Evolutionary conservation across 2,113 vertebrate species (phyloP), one percentile per base, ranked within the genome.

Genomic region (Gopherus flavomarginatus): DNA sequence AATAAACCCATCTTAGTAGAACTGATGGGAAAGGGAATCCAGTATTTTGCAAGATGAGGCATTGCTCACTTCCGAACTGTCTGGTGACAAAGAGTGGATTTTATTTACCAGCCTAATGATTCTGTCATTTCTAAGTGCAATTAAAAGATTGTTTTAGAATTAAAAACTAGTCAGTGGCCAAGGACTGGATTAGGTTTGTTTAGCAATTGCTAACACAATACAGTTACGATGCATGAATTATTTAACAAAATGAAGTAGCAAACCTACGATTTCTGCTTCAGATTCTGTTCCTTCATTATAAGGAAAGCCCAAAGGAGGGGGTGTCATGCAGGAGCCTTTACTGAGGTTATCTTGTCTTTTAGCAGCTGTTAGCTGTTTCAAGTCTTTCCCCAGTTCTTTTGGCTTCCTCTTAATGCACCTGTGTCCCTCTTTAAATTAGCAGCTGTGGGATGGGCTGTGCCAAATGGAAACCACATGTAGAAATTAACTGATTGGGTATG

Each of bases 351-450:
- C 27, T 88, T 62, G 47, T 21, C 14, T 95, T 90, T 86, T 83
- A 95, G 81, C 86, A 90, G 69, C 69, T 92, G 88, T 47, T 94
- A n/a, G 26, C 69, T 11, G 6, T 83, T 96, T 26, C 12, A 52
- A 82, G 85, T 49, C 14, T 78, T 47, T 47, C 24, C 11, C 38
- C 75, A 81, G 47, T 62, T 87, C 50, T 54, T 47, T 47, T 81
- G 83, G 78, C 81, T 89, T 35, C 21, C 11, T 90, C 42, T 29
- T 69, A 81, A 88, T 85, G 78, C 95, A 94, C 85, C 94, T 86
- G 89, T 54, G 59, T 53, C 38, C 79, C 8, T n/a, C 59, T 57
- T 50, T 72, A 38, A 21, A 83, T 83, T 85, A 94, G 78, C 50
- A 0, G 1, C 83, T 0, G 0, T 57, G 77, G 82, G 84, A 82